Evolutionary conservation across 1,140 invertebrate genomes (phyloP).

Genomic region (Drosophila pseudoananassae): DNA sequence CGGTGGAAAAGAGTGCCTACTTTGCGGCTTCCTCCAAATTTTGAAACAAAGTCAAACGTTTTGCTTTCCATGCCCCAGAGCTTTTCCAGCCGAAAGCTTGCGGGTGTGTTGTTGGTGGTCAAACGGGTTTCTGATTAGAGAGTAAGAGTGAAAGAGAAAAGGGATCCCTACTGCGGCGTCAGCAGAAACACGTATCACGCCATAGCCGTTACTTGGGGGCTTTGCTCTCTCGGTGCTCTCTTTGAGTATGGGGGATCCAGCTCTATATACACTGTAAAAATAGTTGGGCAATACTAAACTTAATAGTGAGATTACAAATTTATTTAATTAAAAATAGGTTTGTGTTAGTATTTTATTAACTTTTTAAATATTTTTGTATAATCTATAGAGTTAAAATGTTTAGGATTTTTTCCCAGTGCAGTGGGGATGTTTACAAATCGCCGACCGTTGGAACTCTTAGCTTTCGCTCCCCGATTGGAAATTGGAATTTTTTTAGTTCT

Average conservation of each 20-base stretch:
- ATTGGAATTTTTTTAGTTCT: constrained; percentile 54
- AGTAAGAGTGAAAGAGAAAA: constrained; percentile 17
- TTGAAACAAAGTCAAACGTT: constrained; percentile 35
- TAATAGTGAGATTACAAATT: no score
- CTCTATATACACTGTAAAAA: background rate
- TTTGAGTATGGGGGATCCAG: background rate
- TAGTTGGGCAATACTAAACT: background rate
- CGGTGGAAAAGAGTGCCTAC: constrained; percentile 14
- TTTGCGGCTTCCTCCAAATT: constrained; percentile 26
- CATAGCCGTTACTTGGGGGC: constrained; percentile 66
- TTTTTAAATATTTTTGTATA: no score
- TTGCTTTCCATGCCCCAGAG: constrained; percentile 14
- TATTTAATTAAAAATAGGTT: background rate
- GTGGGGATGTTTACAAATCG: constrained; percentile 65
- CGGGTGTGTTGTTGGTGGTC: constrained; percentile 29
- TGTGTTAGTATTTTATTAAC: background rate
- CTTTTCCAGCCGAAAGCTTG: constrained; percentile 70
- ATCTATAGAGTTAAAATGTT: no score
- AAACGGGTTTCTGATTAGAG: constrained; percentile 63
- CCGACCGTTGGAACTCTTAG: constrained; percentile 53
- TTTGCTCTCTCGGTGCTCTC: constrained; percentile 12
- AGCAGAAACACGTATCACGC: constrained; percentile 51
- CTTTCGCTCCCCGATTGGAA: constrained; percentile 74
- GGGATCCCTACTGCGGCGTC: constrained; percentile 42
- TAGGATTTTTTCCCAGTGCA: background rate